Conservation (phyloP, 2,888 invertebrate species). For the Elmis aenea region DNA sequence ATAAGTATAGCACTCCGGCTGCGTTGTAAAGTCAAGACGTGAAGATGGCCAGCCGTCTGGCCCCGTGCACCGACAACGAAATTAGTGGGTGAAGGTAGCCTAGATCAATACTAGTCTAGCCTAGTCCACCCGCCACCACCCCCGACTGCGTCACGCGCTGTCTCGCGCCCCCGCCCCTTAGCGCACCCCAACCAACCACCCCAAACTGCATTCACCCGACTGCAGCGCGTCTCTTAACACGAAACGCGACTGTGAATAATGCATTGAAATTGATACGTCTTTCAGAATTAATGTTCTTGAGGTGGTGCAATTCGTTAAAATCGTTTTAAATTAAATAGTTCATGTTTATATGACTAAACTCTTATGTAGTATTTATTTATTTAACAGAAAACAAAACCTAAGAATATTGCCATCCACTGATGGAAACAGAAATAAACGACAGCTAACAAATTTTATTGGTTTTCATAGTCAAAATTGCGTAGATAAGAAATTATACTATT, state of each 20-base stretch:
- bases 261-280: slow-evolving; percentile 37
- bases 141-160: slow-evolving; percentile 34
- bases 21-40: slow-evolving; percentile 31
- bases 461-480: no score
- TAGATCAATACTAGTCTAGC: slow-evolving; percentile 48
- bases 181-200: slow-evolving; percentile 20
- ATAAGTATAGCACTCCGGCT: slow-evolving; percentile 13
- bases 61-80: slow-evolving; percentile 38
- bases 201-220: slow-evolving; percentile 26
- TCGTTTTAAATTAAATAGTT: no score
- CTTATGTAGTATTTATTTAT: no score
- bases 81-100: slow-evolving; percentile 48
- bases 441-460: no score
- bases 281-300: slow-evolving; percentile 20
- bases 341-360: no score
- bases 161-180: slow-evolving; percentile 24
- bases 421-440: no score
- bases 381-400: no score
- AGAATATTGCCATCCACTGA: no score
- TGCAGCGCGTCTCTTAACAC: slow-evolving; percentile 25
- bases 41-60: slow-evolving; percentile 33
- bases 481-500: no score
- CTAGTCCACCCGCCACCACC: slow-evolving; percentile 38
- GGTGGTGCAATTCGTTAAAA: no score
- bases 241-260: slow-evolving; percentile 31